Conservation (phyloP, 37 sponge, comb jelly and placozoan genomes). For the Eunapius fragilis region DNA sequence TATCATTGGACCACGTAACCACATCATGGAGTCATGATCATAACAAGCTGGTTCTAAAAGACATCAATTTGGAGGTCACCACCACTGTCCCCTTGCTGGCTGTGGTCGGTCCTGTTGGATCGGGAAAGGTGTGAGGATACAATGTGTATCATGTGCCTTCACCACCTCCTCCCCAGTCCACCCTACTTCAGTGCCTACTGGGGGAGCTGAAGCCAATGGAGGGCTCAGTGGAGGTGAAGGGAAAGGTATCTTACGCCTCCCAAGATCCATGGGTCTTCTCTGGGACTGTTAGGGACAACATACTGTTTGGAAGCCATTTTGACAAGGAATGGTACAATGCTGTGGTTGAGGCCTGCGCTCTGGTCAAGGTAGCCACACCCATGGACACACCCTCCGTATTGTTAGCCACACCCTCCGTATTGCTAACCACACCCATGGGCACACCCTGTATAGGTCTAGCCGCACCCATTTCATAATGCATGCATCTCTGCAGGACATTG, state of each 20-base stretch:
- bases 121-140: conserved; percentile 54
- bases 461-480: no score
- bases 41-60: conserved; percentile 31
- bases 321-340: conserved; percentile 33
- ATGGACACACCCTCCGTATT: not conserved
- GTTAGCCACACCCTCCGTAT: not conserved
- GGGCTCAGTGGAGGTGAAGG: conserved; percentile 46
- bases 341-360: conserved; percentile 63
- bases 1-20: not conserved
- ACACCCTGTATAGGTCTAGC: not conserved
- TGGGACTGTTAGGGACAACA: conserved; percentile 74
- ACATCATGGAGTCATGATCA: conserved; percentile 31
- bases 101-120: conserved; percentile 75
- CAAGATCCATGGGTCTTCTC: conserved; percentile 82
- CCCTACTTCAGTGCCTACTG: conserved; percentile 63
- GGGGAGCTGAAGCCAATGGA: conserved; percentile 51
- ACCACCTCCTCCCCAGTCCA: conserved; percentile 30
- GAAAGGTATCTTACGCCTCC: conserved; percentile 59
- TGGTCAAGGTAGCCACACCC: conserved; percentile 45
- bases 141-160: not conserved
- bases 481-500: conserved; percentile 55
- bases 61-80: conserved; percentile 33
- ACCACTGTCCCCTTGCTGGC: conserved; percentile 34
- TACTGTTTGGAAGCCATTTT: conserved; percentile 64
- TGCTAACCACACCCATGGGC: not conserved